Conservation (phyloP, 2,797 vertebrate genomes). For the Bryconaethiops microstoma region DNA sequence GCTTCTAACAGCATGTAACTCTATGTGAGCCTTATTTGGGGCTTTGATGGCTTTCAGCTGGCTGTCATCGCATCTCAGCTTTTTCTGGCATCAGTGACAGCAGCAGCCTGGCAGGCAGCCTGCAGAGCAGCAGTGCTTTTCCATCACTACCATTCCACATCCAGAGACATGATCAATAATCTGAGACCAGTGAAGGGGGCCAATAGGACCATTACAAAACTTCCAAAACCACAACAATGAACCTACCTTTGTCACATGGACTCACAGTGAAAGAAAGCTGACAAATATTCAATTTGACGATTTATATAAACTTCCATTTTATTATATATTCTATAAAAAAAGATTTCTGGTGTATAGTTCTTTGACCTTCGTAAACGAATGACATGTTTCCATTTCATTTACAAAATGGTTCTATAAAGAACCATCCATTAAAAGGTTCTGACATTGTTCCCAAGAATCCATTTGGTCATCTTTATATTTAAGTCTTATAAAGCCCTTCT, state of each 20-base stretch:
- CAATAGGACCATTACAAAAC: conserved; percentile 23
- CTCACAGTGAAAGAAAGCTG: too few species aligned
- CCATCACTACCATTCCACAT: conserved; percentile 47
- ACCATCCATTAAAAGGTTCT: too few species aligned
- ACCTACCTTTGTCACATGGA: not conserved
- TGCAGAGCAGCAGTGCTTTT: conserved; percentile 43
- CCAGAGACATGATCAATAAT: conserved; percentile 51
- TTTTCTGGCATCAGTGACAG: conserved; percentile 44
- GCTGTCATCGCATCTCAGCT: conserved; percentile 55
- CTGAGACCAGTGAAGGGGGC: conserved; percentile 43
- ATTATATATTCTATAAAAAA: too few species aligned
- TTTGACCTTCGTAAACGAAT: too few species aligned
- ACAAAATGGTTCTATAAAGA: too few species aligned
- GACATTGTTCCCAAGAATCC: too few species aligned
- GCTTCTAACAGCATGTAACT: conserved; percentile 52
- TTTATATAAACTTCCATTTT: too few species aligned
- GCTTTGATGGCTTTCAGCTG: conserved; percentile 58
- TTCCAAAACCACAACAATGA: not conserved
- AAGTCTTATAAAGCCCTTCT: not conserved
- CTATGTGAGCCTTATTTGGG: conserved; percentile 51
- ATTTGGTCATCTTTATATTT: too few species aligned
- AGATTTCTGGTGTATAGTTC: too few species aligned
- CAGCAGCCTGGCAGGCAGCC: conserved; percentile 48
- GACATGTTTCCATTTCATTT: too few species aligned
- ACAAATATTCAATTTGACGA: not conserved